phyloP scores from a whole-genome alignment of 2,797 vertebrate genomes.

The Lithobates sylvaticus region DNA sequence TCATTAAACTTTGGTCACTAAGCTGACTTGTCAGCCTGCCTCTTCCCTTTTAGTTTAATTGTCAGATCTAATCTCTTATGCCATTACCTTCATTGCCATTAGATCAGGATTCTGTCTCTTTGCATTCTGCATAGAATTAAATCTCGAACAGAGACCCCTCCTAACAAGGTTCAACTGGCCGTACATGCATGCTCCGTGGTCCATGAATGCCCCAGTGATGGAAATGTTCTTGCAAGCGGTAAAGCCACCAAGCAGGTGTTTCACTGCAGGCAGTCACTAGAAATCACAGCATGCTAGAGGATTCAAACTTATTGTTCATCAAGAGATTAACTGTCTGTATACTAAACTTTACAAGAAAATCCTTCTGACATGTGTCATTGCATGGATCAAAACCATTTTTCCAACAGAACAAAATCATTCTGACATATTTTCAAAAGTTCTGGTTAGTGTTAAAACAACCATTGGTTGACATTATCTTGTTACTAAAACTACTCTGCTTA shows the following conservation, averaged over 20 bases:
- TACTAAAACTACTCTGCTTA: too few relatives aligned
- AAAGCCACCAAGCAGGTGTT: conserved; percentile 62
- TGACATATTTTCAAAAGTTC: too few relatives aligned
- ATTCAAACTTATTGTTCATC: conserved; percentile 4
- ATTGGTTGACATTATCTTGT: too few relatives aligned
- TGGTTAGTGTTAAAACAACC: too few relatives aligned
- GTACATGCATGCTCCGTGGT: conserved; percentile 51
- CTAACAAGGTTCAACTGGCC: conserved; percentile 56
- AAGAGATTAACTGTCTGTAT: conserved; percentile 36
- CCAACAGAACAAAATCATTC: too few relatives aligned
- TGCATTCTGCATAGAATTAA: conserved; percentile 47
- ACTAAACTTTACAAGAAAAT: conserved; percentile 13
- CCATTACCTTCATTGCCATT: conserved; percentile 41
- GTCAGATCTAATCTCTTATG: conserved; percentile 39
- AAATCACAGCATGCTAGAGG: conserved; percentile 30
- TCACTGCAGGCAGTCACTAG: conserved; percentile 54
- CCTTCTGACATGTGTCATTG: too few relatives aligned
- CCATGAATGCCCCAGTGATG: conserved; percentile 58
- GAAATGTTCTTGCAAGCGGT: conserved; percentile 56
- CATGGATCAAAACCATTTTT: too few relatives aligned
- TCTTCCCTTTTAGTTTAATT: conserved; percentile 39
- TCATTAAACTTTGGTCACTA: conserved; percentile 29
- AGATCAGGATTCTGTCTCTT: conserved; percentile 47
- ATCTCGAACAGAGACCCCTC: conserved; percentile 13
- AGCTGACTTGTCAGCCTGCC: conserved; percentile 31